Evolutionary conservation across 2,888 invertebrate species (phyloP).

Genomic region (Hydropsyche betteni): DNA sequence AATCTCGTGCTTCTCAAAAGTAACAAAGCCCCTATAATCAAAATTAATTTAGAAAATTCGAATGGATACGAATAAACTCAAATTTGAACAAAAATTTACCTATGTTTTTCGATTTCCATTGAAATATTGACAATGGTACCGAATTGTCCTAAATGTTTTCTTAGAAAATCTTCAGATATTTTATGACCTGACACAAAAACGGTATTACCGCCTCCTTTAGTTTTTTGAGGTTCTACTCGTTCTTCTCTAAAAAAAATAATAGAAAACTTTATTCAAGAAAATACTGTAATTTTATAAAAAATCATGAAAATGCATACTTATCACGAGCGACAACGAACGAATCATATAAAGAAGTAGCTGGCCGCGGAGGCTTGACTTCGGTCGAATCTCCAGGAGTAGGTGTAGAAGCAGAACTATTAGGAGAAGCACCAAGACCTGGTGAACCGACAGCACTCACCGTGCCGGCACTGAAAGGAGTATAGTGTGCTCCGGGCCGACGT

Average conservation of each 20-base stretch:
- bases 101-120: slow-evolving; percentile 80
- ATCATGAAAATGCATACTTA: slow-evolving; percentile 55
- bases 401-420: neutral
- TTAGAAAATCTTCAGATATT: slow-evolving; percentile 80
- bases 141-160: slow-evolving; percentile 77
- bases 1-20: slow-evolving; percentile 88
- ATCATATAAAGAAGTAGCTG: slow-evolving; percentile 69
- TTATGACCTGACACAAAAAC: slow-evolving; percentile 84
- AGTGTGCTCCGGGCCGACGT: slow-evolving; percentile 78
- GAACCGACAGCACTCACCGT: neutral
- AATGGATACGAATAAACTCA: slow-evolving; percentile 63
- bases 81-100: slow-evolving; percentile 34
- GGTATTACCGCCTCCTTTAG: slow-evolving; percentile 81
- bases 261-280: neutral
- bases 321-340: slow-evolving; percentile 65
- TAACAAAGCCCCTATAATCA: slow-evolving; percentile 83
- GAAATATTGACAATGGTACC: slow-evolving; percentile 82
- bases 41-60: slow-evolving; percentile 41
- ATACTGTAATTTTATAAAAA: neutral
- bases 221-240: slow-evolving; percentile 65
- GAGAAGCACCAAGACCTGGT: neutral
- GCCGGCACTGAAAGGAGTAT: slow-evolving; percentile 89
- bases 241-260: slow-evolving; percentile 53
- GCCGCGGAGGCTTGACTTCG: slow-evolving; percentile 73
- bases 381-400: slow-evolving; percentile 68